Percentiles rank a stretch among this genome's conserved stretches.
These are phyloP conservation scores for Drosophila oshimai DNA, from an alignment of 1,140 invertebrate species.

Conservation along the genomic window DNA sequence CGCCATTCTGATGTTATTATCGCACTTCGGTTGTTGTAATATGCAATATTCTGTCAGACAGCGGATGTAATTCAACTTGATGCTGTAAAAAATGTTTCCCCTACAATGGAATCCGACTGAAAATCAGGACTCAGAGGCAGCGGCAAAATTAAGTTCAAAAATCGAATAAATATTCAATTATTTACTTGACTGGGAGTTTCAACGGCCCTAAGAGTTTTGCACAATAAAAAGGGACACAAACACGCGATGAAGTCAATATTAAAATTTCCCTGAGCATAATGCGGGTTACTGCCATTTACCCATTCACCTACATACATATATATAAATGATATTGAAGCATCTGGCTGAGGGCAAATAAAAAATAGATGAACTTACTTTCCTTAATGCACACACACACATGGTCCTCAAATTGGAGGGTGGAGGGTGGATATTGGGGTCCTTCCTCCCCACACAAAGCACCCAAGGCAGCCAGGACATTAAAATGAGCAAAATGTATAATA, in stretches of 20 bases:
- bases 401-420: neutral
- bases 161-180: constrained; percentile 74
- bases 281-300: constrained; percentile 3
- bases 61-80: constrained; percentile 46
- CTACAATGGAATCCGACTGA: constrained; percentile 27
- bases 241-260: constrained; percentile 22
- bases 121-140: neutral
- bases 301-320: constrained; percentile 3
- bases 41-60: constrained; percentile 34
- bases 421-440: constrained; percentile 1
- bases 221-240: constrained; percentile 15
- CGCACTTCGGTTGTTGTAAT: constrained; percentile 10
- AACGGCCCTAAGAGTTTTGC: neutral
- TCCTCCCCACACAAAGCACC: constrained; percentile 50
- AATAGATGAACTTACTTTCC: constrained; percentile 63
- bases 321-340: constrained; percentile 40
- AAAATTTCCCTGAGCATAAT: constrained; percentile 40
- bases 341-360: constrained; percentile 60
- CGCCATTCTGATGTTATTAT: constrained; percentile 13
- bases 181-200: constrained; percentile 30
- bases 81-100: constrained; percentile 3
- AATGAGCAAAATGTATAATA: constrained; percentile 70
- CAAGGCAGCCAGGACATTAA: constrained; percentile 51
- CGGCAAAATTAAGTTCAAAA: constrained; percentile 41
- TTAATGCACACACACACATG: constrained; percentile 8